These are phyloP conservation scores for Pocota personata DNA, from an alignment of 2,888 invertebrate genomes.

Conservation along the genomic window DNA sequence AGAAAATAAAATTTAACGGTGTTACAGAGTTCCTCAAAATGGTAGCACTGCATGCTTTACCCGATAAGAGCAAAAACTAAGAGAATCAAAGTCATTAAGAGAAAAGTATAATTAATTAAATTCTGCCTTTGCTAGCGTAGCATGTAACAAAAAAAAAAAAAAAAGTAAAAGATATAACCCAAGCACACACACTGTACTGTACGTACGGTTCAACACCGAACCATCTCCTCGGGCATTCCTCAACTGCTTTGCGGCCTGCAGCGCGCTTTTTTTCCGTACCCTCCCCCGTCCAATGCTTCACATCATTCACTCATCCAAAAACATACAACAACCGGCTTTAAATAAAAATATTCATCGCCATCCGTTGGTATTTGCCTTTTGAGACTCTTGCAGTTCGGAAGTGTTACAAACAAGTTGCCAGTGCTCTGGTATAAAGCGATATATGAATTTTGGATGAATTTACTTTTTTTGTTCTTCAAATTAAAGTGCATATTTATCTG, in stretches of 20 bases:
- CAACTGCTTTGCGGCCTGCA: slow-evolving; percentile 27
- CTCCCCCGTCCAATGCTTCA: not conserved
- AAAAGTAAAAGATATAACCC: not conserved
- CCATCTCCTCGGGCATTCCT: slow-evolving; percentile 7
- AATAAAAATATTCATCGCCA: slow-evolving; percentile 78
- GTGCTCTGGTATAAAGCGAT: not conserved
- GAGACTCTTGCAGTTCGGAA: slow-evolving; percentile 78
- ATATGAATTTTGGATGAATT: not conserved
- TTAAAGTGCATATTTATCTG: not conserved
- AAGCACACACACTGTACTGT: not conserved
- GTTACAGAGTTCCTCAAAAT: not conserved
- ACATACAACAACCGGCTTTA: slow-evolving; percentile 80
- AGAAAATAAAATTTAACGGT: too few species aligned
- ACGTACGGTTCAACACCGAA: slow-evolving; percentile 3
- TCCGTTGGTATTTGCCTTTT: slow-evolving; percentile 79
- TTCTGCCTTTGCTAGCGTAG: not conserved
- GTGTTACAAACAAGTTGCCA: slow-evolving; percentile 33
- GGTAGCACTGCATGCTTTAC: slow-evolving; percentile 1
- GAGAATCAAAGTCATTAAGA: not conserved
- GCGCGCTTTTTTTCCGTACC: slow-evolving; percentile 40
- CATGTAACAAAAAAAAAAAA: slow-evolving; percentile 6
- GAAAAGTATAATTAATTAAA: not conserved
- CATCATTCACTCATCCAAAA: slow-evolving; percentile 47
- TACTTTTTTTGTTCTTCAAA: not conserved
- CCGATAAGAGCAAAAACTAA: not conserved